Evolutionary conservation across 2,888 invertebrate genomes (phyloP), one percentile per base, ranked within the genome.

Genomic region (Spodoptera picta): DNA sequence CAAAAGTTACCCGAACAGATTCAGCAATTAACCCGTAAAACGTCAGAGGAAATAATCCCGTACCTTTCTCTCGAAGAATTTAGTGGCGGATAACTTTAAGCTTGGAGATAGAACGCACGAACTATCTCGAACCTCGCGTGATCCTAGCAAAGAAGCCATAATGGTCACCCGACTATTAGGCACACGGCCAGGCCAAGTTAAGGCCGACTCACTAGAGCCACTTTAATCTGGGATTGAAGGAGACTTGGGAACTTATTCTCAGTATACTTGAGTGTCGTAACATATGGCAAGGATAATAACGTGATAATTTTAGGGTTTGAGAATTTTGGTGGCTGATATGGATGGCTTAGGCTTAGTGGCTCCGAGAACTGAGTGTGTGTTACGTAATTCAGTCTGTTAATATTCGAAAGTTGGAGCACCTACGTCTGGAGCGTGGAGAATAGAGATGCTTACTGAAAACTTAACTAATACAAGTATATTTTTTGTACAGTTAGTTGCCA

Each of bases 131-230:
- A 72, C 73, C 80, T 79, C 73, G 66, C 84, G 83, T 86, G 86
- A 89, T 86, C 87, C 85, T 80, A 68, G 73, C 72, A 77, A 77
- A 73, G 81, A 84, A 86, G 81, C 81, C 77, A 65, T 84, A 89
- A 89, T 90, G 83, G 87, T 79, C 72, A 71, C 73, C 71, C 76
- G 81, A 82, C 88, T 87, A 85, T 89, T 88, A 89, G 88, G 83
- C 85, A 81, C 75, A 68, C 73, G 71, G 84, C 79, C 83, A 85
- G 84, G 70, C 79, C 78, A 80, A 85, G 71, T 74, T 77, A 73
- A 80, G 70, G 75, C 73, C 67, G 76, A 85, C 81, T 81, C 77
- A 78, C 79, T 83, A 80, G 83, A 88, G 84, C 86, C 83, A 80
- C 73, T 82, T 83, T 90, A 90, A 90, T 88, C 86, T 84, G 74